Conservation (phyloP, 2,888 invertebrate genomes). For the Nephrotoma flavescens region DNA sequence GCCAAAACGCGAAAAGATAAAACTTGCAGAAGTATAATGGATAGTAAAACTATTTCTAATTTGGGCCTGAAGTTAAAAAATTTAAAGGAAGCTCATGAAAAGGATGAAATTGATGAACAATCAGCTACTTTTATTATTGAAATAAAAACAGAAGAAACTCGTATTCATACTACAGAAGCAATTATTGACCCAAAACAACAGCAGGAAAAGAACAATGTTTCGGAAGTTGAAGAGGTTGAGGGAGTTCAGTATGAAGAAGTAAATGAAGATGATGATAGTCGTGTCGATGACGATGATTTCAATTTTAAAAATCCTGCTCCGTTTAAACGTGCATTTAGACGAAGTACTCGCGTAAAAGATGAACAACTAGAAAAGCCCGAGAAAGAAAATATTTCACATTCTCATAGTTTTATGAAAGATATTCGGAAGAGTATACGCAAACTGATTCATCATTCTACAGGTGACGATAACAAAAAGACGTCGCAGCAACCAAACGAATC, state of each 20-base stretch:
- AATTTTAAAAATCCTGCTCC: conserved; percentile 25
- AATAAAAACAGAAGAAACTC: neutral
- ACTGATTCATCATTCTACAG: conserved; percentile 20
- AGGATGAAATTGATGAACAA: neutral
- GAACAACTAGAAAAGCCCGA: conserved; percentile 15
- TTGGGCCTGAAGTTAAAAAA: conserved; percentile 6
- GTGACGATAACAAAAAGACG: conserved; percentile 5
- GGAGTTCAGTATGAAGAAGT: conserved; percentile 3
- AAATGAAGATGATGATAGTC: conserved; percentile 8
- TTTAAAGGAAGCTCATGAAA: neutral
- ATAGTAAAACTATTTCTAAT: conserved; percentile 7
- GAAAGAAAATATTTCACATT: conserved; percentile 14
- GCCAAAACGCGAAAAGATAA: conserved; percentile 24
- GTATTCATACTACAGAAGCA: neutral
- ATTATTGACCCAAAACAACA: neutral
- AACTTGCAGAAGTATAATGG: conserved; percentile 8
- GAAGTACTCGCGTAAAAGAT: conserved; percentile 12
- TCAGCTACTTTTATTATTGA: neutral
- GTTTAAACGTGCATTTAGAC: conserved; percentile 28
- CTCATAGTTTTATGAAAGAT: conserved; percentile 11
- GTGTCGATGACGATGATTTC: conserved; percentile 16
- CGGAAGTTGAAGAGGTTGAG: neutral
- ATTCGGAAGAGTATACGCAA: conserved; percentile 28
- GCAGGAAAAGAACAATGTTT: neutral
- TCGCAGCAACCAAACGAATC: neutral